phyloP scores from a whole-genome alignment of 2,888 invertebrate genomes.

The Chrysodeixis includens region DNA sequence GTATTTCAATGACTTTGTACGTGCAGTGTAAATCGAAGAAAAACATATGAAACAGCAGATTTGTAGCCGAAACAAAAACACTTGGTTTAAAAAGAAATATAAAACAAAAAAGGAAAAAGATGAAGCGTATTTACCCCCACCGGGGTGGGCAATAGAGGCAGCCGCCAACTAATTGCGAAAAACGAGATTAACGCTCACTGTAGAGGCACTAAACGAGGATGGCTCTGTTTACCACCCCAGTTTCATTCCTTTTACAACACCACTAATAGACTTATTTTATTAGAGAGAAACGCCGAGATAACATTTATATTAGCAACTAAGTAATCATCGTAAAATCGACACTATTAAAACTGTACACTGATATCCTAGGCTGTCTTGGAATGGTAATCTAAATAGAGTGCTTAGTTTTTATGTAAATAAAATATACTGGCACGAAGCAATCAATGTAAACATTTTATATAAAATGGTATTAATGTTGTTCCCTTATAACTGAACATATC shows the following conservation, averaged over 20 bases:
- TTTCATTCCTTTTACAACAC: slow-evolving; percentile 80
- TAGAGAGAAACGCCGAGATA: slow-evolving; percentile 76
- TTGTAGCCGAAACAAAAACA: slow-evolving; percentile 68
- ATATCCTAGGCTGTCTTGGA: slow-evolving; percentile 26
- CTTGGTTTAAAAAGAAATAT: slow-evolving; percentile 70
- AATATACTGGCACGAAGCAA: slow-evolving; percentile 17
- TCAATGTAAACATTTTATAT: slow-evolving; percentile 6
- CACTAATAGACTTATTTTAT: slow-evolving; percentile 84
- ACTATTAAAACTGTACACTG: slow-evolving; percentile 60
- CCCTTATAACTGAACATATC: background rate
- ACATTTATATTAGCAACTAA: slow-evolving; percentile 77
- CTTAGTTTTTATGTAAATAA: slow-evolving; percentile 12
- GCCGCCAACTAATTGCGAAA: slow-evolving; percentile 85
- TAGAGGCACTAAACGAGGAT: slow-evolving; percentile 81
- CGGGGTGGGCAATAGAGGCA: slow-evolving; percentile 77
- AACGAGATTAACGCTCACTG: slow-evolving; percentile 86
- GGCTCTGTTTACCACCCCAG: slow-evolving; percentile 78
- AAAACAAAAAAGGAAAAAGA: slow-evolving; percentile 73
- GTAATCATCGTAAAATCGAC: slow-evolving; percentile 79
- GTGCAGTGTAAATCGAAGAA: slow-evolving; percentile 59
- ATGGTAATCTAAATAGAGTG: slow-evolving; percentile 37
- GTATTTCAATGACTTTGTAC: slow-evolving; percentile 58
- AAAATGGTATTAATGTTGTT: background rate
- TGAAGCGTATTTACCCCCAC: slow-evolving; percentile 74
- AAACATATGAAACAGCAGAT: slow-evolving; percentile 63